Base-by-base conservation (phyloP, 2,888 invertebrate species). In the Junonia oenone region DNA sequence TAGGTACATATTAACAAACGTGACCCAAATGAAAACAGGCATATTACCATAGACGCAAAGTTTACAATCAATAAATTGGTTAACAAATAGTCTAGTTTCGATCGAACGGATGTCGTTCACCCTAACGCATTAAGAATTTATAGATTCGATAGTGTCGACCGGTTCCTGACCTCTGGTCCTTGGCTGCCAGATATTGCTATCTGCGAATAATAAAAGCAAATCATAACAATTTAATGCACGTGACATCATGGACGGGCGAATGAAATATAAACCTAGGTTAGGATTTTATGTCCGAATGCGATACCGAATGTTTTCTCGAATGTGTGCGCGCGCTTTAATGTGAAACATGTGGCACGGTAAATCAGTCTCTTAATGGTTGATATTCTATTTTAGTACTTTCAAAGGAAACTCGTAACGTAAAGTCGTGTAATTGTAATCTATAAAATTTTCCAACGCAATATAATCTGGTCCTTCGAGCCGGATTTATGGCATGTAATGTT, bases 101-200 rank as follows among this genome's bases (percentile, higher is more conserved):
- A 54, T 66, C 66, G 57, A 51, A 57, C 51, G 48, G 48, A 62
- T 64, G 73, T 66, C 68, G 61, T 72, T 73, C 67, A 74, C 71
- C 75, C 65, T 56, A 51, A 22, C 27, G 29, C 51, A 49, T 55
- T 58, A 53, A 57, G 31, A 62, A 61, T 61, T 59, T 62, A 65
- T 56, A 52, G 62, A 63, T 58, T 63, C 60, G 60, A 58, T 65
- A 61, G 51, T 56, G 50, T 55, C 49, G 56, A 51, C 45, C 58
- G 58, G 55, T 51, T 56, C 49, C 58, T 60, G 58, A 63, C 63
- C 66, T 61, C 54, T 62, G 58, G 56, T 61, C 66, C 29, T 52
- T 52, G 19, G 51, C 46, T 51, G 47, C 43, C 50, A 55, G 63
- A 64, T 63, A 63, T 48, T 57, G 55, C 55, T 61, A 64, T 65